A percentile compares a stretch with the other conserved stretches of the same genome.
phyloP scores from a whole-genome alignment of 2,797 vertebrate species.

The Alectoris magna region DNA sequence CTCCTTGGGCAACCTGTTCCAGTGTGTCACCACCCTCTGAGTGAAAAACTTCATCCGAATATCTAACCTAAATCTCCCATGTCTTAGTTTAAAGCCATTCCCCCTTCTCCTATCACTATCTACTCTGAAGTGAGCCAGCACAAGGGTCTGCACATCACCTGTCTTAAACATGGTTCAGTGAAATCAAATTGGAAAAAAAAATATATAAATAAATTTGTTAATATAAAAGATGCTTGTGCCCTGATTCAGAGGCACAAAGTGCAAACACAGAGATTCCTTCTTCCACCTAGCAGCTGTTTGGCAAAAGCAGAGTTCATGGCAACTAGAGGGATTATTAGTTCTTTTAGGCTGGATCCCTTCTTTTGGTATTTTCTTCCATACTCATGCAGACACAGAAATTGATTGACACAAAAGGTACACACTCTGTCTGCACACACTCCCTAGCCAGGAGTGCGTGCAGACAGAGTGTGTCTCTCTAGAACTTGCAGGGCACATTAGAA shows the following conservation, averaged over 20 bases:
- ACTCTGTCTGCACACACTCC: neutral
- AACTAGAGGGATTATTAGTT: neutral
- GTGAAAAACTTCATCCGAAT: too few species aligned
- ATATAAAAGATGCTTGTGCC: fast-evolving
- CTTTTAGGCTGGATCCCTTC: neutral
- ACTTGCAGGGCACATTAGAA: neutral
- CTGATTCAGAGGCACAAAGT: neutral
- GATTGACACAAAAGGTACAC: neutral
- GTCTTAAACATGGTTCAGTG: neutral
- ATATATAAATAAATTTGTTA: neutral
- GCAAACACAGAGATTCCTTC: neutral
- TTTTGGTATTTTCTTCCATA: neutral
- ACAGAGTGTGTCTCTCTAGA: neutral
- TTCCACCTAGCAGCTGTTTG: neutral
- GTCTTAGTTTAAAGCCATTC: neutral
- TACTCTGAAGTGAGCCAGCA: neutral
- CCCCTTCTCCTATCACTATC: too few species aligned
- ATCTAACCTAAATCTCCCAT: too few species aligned
- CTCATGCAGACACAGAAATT: fast-evolving
- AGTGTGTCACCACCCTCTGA: too few species aligned
- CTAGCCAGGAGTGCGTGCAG: neutral
- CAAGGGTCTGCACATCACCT: neutral
- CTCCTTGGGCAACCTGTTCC: too few species aligned
- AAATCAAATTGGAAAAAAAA: neutral
- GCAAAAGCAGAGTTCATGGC: neutral